Conservation (phyloP, 2,113 vertebrate species). For the Piprites chloris region DNA sequence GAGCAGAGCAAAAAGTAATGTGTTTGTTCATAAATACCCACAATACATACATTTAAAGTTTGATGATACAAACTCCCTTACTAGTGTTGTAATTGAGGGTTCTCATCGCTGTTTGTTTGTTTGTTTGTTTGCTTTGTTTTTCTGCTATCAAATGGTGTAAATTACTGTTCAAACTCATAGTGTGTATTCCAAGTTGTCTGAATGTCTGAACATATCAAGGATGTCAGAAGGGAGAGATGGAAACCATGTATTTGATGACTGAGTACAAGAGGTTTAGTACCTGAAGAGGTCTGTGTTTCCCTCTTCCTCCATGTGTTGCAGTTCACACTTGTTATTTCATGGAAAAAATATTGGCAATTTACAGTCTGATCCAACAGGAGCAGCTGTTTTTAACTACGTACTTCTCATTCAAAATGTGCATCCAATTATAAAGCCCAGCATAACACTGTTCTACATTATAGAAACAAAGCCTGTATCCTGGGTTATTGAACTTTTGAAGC, state of each 20-base stretch:
- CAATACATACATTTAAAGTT: background rate
- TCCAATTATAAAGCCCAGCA: background rate
- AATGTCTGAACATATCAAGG: background rate
- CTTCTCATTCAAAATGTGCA: background rate
- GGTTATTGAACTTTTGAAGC: background rate
- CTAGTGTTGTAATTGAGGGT: background rate
- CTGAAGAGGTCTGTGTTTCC: background rate
- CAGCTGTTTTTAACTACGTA: background rate
- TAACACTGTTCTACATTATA: accelerated
- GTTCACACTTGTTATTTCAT: accelerated
- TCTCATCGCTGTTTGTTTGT: background rate
- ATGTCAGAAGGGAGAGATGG: background rate
- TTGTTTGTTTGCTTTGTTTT: background rate
- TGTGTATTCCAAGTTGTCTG: background rate
- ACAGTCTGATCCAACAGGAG: background rate
- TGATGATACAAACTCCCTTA: background rate
- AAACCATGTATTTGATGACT: background rate
- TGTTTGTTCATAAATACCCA: background rate
- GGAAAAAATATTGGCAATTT: background rate
- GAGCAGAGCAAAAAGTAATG: background rate
- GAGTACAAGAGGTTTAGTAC: background rate
- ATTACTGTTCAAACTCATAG: background rate
- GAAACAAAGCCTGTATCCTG: background rate
- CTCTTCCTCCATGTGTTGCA: accelerated
- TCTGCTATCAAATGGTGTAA: background rate